These are phyloP conservation scores for Gymnothorax reevesii DNA, from an alignment of 2,797 vertebrate genomes.

Conservation along the genomic window DNA sequence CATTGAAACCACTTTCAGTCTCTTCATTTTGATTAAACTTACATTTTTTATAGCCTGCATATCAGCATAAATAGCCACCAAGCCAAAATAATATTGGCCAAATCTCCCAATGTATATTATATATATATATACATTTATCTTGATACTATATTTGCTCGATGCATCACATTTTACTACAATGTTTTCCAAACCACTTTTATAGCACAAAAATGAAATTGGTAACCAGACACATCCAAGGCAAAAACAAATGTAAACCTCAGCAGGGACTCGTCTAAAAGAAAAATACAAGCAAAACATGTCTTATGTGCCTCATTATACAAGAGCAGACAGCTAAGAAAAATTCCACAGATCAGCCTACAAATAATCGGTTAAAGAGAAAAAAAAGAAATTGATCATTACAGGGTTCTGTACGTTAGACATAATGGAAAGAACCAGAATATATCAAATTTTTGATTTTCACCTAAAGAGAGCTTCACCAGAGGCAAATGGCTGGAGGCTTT, in stretches of 20 bases:
- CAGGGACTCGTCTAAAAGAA: too few species aligned
- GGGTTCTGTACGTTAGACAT: background rate
- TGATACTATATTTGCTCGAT: background rate
- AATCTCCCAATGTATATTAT: background rate
- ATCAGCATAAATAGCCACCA: background rate
- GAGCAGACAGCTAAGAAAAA: background rate
- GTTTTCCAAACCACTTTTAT: background rate
- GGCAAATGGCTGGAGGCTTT: background rate
- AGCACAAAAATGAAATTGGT: background rate
- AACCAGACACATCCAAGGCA: background rate
- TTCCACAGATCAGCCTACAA: background rate
- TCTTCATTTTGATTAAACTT: background rate
- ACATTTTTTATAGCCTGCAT: background rate
- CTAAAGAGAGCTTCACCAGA: background rate
- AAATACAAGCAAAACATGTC: background rate
- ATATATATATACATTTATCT: background rate
- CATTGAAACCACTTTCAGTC: background rate
- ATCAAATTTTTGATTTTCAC: background rate
- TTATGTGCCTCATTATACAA: background rate
- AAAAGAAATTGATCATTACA: background rate
- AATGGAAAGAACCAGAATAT: background rate
- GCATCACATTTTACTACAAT: background rate
- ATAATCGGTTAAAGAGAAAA: background rate
- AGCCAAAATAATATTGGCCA: background rate
- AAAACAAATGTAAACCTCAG: background rate